A percentile compares a stretch with the other conserved stretches of the same genome.
Conservation (phyloP, 2,888 invertebrate genomes). For the Lepidocyrtinus sp. region DNA sequence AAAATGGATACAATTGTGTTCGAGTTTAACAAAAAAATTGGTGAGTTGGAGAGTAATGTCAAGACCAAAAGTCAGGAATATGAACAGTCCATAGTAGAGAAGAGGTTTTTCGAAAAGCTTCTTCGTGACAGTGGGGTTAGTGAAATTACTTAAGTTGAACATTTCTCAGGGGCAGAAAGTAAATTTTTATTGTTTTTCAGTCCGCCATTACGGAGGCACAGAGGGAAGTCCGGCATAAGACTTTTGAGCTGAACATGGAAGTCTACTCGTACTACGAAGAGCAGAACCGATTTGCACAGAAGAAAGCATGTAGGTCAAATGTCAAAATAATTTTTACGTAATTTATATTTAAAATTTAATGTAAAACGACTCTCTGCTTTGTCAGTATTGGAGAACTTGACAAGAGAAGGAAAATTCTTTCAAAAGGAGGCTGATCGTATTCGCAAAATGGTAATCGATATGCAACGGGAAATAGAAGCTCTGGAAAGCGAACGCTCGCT, state of each 20-base stretch:
- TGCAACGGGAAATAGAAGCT: constrained; percentile 59
- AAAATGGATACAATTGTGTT: constrained; percentile 62
- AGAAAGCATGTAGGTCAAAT: constrained; percentile 45
- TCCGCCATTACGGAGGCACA: constrained; percentile 38
- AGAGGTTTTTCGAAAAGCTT: constrained; percentile 60
- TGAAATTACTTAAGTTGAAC: constrained; percentile 16
- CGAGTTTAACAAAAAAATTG: constrained; percentile 62
- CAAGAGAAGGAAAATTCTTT: constrained; percentile 62
- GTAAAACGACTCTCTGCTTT: background rate
- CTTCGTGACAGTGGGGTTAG: constrained; percentile 62
- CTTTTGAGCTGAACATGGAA: constrained; percentile 54
- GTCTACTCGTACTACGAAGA: constrained; percentile 57
- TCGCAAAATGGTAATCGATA: constrained; percentile 61
- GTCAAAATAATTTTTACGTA: background rate
- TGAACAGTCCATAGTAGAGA: constrained; percentile 64
- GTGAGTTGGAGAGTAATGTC: constrained; percentile 58
- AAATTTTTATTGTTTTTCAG: constrained; percentile 10
- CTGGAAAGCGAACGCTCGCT: constrained; percentile 63
- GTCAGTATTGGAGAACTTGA: constrained; percentile 23
- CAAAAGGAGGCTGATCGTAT: constrained; percentile 60
- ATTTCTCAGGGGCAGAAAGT: background rate
- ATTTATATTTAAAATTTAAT: background rate
- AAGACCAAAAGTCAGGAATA: constrained; percentile 64
- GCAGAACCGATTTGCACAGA: constrained; percentile 43
- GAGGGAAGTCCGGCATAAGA: constrained; percentile 43